A percentile compares a stretch with the other conserved stretches of the same genome.
These are phyloP conservation scores for Zenarchopterus dispar DNA, from an alignment of 2,797 vertebrate genomes.

Conservation along the genomic window DNA sequence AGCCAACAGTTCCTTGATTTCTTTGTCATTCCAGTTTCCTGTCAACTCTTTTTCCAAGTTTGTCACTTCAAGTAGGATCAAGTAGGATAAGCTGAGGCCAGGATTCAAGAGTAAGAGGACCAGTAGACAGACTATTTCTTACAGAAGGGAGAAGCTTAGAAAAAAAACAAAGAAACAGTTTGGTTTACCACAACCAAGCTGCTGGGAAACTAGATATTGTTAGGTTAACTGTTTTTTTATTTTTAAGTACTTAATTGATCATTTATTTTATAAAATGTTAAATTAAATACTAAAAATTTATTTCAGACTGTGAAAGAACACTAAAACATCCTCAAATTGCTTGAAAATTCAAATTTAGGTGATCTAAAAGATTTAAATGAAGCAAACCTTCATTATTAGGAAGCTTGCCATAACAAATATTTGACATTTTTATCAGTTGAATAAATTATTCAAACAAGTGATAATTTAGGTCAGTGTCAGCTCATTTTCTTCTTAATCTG, in stretches of 20 bases:
- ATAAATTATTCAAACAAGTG: no score
- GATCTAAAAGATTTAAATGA: neutral
- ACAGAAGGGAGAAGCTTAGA: neutral
- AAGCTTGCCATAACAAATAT: neutral
- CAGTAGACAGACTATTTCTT: neutral
- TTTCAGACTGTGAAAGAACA: no score
- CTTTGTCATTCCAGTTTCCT: no score
- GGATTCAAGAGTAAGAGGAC: no score
- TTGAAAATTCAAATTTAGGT: neutral
- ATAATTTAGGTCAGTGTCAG: no score
- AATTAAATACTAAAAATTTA: neutral
- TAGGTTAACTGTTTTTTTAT: neutral
- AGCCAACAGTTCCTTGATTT: no score
- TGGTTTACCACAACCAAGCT: neutral
- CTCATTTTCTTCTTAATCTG: no score
- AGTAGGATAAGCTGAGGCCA: no score
- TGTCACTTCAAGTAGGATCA: no score
- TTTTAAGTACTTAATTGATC: neutral
- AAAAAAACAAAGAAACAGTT: slow-evolving; percentile 1
- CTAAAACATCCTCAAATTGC: neutral
- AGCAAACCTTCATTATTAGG: neutral
- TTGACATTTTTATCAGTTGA: neutral
- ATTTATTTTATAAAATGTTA: neutral
- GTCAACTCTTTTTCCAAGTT: no score
- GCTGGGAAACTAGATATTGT: slow-evolving; percentile 4